These are phyloP conservation scores for Austrolebias charrua DNA, from an alignment of 2,797 vertebrate species.

Conservation along the genomic window DNA sequence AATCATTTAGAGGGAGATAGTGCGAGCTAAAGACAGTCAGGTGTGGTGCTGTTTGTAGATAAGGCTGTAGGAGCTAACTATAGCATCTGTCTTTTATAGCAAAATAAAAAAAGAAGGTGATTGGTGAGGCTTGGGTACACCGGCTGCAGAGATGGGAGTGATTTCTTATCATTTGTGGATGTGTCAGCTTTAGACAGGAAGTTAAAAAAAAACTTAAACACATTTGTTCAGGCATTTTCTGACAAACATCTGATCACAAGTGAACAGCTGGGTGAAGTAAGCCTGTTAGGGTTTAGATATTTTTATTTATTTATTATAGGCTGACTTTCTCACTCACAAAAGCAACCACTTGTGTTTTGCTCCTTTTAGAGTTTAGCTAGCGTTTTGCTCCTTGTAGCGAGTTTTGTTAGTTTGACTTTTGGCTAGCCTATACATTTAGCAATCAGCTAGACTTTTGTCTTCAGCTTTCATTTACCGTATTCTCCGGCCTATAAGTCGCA, in stretches of 20 bases:
- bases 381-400: too few species aligned
- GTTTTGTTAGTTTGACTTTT: too few species aligned
- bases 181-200: slow-evolving; percentile 30
- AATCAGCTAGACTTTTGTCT: too few species aligned
- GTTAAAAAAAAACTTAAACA: slow-evolving; percentile 11
- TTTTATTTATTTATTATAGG: too few species aligned
- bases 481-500: too few species aligned
- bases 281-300: too few species aligned
- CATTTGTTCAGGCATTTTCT: slow-evolving; percentile 25
- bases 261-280: too few species aligned
- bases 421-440: too few species aligned
- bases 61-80: slow-evolving; percentile 58
- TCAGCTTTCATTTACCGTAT: too few species aligned
- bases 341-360: too few species aligned
- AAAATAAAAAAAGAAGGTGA: slow-evolving; percentile 28
- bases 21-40: slow-evolving; percentile 54
- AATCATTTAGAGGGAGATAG: slow-evolving; percentile 63
- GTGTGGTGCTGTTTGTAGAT: slow-evolving; percentile 63
- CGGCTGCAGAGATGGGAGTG: slow-evolving; percentile 43
- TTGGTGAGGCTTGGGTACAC: slow-evolving; percentile 31
- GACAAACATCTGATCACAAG: slow-evolving; percentile 9
- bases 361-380: too few species aligned
- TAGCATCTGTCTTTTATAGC: slow-evolving; percentile 46
- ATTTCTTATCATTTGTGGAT: slow-evolving; percentile 39
- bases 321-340: too few species aligned